Evolutionary conservation across 2,113 vertebrate species (phyloP), one percentile per base, ranked within the genome.

Genomic region (Morone saxatilis): DNA sequence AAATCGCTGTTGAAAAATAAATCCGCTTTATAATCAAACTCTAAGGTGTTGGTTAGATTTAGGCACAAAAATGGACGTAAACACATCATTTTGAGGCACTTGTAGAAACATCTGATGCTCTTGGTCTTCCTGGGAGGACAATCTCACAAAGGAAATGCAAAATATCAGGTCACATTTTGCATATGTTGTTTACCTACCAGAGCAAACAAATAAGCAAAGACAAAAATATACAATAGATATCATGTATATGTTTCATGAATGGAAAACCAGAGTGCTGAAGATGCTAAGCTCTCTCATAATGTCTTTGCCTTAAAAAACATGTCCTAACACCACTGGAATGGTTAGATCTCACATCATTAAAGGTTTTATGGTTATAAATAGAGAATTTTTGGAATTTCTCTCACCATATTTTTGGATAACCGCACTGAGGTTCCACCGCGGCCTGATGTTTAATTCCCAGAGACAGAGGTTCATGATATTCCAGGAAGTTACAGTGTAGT

Each of bases 341-440:
- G 76, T 82, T 60, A 67, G 41, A 72, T 88, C 83, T 86, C 72
- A 84, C 60, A 78, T 76, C 80, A 88, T 80, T 85, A 62, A 83
- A 89, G 9, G 66, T 79, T 88, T 90, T 90, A 86, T 87, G 86
- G 86, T 87, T 61, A 86, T 78, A 89, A 90, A 90, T 86, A 72
- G 60, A 75, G 60, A 77, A 90, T 86, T 82, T 68, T 10, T 61
- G 83, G 78, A 81, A 91, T 91, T 87, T 90, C 50, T 93, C 53
- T 80, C 59, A 51, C 51, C 74, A 84, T 88, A 81, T 84, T 88
- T 91, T 70, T 89, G 91, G 76, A 90, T 66, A 89, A 91, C 92
- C 83, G 45, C 88, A 77, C 36, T 87, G 86, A 93, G 86, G 87
- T 78, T 84, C 69, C 81, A 80, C 67, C 36, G 47, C 47, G 13